phyloP scores from a whole-genome alignment of 2,797 vertebrate species.

The Corythornis leucogaster region DNA sequence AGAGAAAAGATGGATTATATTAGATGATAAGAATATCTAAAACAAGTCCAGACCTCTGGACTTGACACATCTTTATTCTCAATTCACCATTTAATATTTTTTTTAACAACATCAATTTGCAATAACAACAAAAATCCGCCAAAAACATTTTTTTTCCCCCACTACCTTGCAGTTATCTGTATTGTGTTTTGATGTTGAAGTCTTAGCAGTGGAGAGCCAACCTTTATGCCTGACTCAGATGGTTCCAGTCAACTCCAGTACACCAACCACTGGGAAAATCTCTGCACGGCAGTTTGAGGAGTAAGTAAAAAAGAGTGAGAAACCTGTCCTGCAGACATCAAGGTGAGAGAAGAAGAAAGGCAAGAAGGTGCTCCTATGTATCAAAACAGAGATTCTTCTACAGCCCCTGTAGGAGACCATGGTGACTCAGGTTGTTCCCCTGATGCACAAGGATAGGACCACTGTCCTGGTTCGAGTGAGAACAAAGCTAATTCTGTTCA shows the following conservation, averaged over 20 bases:
- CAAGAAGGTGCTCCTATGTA: background rate
- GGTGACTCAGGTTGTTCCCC: background rate
- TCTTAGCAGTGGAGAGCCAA: background rate
- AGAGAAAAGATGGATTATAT: background rate
- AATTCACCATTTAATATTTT: background rate
- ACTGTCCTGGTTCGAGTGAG: no score
- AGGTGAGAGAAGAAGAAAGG: background rate
- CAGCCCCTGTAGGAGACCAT: background rate
- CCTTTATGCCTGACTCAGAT: fast-evolving
- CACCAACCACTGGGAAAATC: fast-evolving
- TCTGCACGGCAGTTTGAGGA: background rate
- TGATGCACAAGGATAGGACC: background rate
- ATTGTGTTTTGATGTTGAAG: background rate
- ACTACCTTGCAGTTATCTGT: background rate
- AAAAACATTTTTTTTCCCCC: background rate
- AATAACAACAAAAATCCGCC: background rate
- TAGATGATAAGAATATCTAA: background rate
- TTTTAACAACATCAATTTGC: background rate
- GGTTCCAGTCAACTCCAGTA: background rate
- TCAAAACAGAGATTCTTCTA: background rate
- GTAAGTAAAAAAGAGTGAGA: background rate
- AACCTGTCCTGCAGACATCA: background rate
- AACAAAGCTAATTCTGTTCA: no score
- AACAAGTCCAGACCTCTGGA: background rate
- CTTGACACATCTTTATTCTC: background rate